Percentiles rank a stretch among this genome's conserved stretches.
Conservation (phyloP, 2,888 invertebrate genomes). For the Isoperla grammatica region DNA sequence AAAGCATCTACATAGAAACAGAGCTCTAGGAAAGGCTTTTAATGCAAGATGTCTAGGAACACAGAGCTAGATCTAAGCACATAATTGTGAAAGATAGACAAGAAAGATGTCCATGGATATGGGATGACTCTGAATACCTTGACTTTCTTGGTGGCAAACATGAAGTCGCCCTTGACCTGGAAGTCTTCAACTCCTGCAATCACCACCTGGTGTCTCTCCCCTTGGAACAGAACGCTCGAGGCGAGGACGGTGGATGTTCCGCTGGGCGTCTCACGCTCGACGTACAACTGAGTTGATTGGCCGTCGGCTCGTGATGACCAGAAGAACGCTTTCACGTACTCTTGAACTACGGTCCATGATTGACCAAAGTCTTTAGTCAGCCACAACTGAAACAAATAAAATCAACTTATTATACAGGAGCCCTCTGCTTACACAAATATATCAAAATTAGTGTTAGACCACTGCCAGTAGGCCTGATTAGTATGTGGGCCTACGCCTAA, state of each 20-base stretch:
- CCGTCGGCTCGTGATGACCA: slow-evolving; percentile 51
- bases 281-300: slow-evolving; percentile 46
- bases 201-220: slow-evolving; percentile 40
- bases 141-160: slow-evolving; percentile 71
- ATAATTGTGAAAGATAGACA: too few relatives aligned
- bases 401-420: not conserved
- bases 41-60: too few relatives aligned
- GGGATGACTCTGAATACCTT: too few relatives aligned
- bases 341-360: slow-evolving; percentile 62
- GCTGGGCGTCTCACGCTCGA: slow-evolving; percentile 63
- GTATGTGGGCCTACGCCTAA: too few relatives aligned
- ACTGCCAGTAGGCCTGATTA: too few relatives aligned
- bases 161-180: slow-evolving; percentile 74
- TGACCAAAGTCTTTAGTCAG: slow-evolving; percentile 69
- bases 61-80: too few relatives aligned
- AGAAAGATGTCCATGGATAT: too few relatives aligned
- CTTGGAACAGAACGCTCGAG: slow-evolving; percentile 38
- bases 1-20: too few relatives aligned
- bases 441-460: too few relatives aligned
- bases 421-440: too few relatives aligned
- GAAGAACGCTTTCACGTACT: slow-evolving; percentile 70
- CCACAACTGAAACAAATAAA: slow-evolving; percentile 60
- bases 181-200: slow-evolving; percentile 72
- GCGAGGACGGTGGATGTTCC: slow-evolving; percentile 51
- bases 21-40: too few relatives aligned